A percentile compares a stretch with the other conserved stretches of the same genome.
These are phyloP conservation scores for Barypeithes pellucidus DNA, from an alignment of 2,888 invertebrate genomes.

Conservation along the genomic window DNA sequence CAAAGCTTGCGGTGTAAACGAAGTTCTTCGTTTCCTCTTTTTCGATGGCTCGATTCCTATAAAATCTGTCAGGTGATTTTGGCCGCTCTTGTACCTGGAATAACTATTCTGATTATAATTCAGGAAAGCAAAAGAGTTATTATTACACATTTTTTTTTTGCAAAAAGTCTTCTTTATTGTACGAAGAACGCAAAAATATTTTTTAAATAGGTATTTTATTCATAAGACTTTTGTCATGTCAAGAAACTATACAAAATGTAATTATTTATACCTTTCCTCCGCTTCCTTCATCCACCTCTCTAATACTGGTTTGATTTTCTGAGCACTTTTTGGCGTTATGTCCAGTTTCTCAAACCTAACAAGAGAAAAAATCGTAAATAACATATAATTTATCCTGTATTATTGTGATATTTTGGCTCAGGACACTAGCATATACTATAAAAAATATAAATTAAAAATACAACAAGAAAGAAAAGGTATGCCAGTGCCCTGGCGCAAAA, in stretches of 20 bases:
- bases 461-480: constrained; percentile 66
- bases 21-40: constrained; percentile 96
- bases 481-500: constrained; percentile 91
- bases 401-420: constrained; percentile 63
- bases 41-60: constrained; percentile 97
- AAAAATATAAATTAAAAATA: constrained; percentile 41
- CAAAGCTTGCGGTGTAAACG: constrained; percentile 96
- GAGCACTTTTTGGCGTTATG: constrained; percentile 99
- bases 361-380: too few relatives aligned
- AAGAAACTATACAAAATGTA: constrained; percentile 14
- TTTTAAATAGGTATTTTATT: too few relatives aligned
- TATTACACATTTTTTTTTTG: too few relatives aligned
- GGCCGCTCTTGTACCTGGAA: constrained; percentile 91
- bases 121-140: constrained; percentile 18
- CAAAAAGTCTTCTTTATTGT: too few relatives aligned
- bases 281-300: constrained; percentile 99
- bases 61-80: constrained; percentile 95
- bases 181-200: too few relatives aligned
- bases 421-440: constrained; percentile 70
- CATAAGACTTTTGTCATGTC: too few relatives aligned
- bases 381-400: constrained; percentile 33
- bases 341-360: constrained; percentile 99
- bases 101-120: constrained; percentile 60
- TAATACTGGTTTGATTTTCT: constrained; percentile 98
- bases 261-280: constrained; percentile 86